Base-by-base conservation (phyloP, 2,797 vertebrate genomes). In the Eidolon dupreanum region DNA sequence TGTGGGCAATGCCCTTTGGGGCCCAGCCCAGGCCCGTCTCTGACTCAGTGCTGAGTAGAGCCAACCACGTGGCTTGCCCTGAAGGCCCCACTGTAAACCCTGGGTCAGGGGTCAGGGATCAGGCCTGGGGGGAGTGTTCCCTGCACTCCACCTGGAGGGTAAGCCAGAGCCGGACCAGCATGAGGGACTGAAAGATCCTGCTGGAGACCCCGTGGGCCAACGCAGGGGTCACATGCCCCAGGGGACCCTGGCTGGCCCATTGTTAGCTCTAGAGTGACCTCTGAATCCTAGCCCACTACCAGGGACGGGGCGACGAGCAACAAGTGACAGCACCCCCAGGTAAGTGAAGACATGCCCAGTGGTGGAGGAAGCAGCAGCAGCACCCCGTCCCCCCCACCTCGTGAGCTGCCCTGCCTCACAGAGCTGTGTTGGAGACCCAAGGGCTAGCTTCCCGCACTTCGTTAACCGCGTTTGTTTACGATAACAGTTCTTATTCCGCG, bases 401-500 rank as follows among this genome's bases (percentile, higher is more conserved):
- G 33, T 36, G 49, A 86, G 36, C 46, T n/a, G 13, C 55, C 10
- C 70, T 10, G n/a, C 28, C 83, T 78, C 63, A 26, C 0, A 59
- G 49, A 22, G 11, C 15, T 7, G 1, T 10, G 22, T 0, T 28
- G 8, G 20, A 68, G 8, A 61, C 1, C 5, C 3, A 0, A 2
- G 3, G 31, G 11, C 82, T 3, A 2, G 6, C 26, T 59, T 38
- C 26, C 19, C 68, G n/a, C 1, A 1, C 36, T 63, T 66, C 55
- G n/a, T 2, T 20, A 9, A 70, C 11, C 9, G 1, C 4, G 2
- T 20, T 36, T n/a, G 33, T 84, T 38, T 17, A 36, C 8, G 15
- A 1, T 3, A 53, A 20, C 8, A 33, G 83, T 51, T 66, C 57
- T 49, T 5, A 33, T 1, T 22, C 38, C 51, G 13, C 1, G 4